Base-by-base conservation (phyloP, 53 echinoderm and acorn worm genomes). In the Paracentrotus lividus region DNA sequence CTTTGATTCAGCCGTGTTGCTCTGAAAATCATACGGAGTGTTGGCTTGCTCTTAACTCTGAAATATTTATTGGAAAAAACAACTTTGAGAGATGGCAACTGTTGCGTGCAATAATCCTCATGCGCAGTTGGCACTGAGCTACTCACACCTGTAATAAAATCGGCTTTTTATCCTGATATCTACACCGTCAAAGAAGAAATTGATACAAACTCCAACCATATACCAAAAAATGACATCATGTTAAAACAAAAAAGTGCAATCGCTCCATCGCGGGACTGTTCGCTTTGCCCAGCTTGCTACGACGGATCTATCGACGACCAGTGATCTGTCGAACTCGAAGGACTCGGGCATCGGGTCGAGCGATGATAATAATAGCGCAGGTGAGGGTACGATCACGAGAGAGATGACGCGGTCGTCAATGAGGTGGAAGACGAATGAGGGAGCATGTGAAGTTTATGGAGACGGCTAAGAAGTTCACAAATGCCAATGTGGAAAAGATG, bases 311-410 rank as follows among this genome's bases (percentile, higher is more conserved):
- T 75, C 75, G 75, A 76, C 51, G 9, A 52, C 91, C 52, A 91
- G 76, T 55, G 91, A 72, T 49, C 53, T 91, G 47, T 91, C 91
- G 76, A 75, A 75, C 77, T 91, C 91, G 72, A 91, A 76, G 42
- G 91, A 91, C 76, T 91, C 91, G 20, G 91, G 91, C 1, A 91
- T 91, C 27, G 91, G 91, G 18, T 75, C 75, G 54, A 53, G 91
- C 56, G 91, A 91, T 33, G 91, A 91, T 38, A 51, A 49, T 53
- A 69, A 53, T 32, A 69, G 51, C 55, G 23, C 43, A 12, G 47
- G 40, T 8, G 66, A 43, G 13, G 33, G 10, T 9, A 44, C 40
- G 47, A 49, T 61, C 64, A 45, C 42, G 8, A 61, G 90, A 16
- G 90, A 64, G 72, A 91, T 12, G 38, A 53, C 21, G 66, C n/a